Evolutionary conservation across 2,888 invertebrate genomes (phyloP), one percentile per base, ranked within the genome.

Genomic region (Caenorhabditis macrosperma): DNA sequence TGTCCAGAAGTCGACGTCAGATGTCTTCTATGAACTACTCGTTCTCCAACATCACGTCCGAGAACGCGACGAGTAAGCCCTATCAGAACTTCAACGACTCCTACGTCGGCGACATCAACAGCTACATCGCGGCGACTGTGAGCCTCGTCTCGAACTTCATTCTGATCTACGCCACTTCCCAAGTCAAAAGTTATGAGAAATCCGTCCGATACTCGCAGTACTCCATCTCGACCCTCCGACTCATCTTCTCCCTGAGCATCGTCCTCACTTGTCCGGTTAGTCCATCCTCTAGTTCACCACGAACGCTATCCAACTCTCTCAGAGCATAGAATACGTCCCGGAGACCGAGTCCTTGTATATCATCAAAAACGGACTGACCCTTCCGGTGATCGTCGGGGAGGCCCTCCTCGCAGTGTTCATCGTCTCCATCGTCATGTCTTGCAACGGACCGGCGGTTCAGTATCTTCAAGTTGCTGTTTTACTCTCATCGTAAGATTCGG

Each of bases 241-340:
- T 75, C n/a, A 20, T 75, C 15, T 66, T 66, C 30, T 66, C 66
- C 4, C 12, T 66, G n/a, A 75, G 41, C n/a, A 52, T 75, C 7
- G 50, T 57, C 33, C 10, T 75, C 3, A 41, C 59, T 15, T 48
- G 57, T 54, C 74, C 74, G 52, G 74, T 75, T 24, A 74, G 59
- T n/a, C 33, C n/a, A n/a, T n/a, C n/a, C n/a, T n/a, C n/a, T n/a
- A n/a, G n/a, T n/a, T n/a, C n/a, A n/a, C n/a, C n/a, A n/a, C 5
- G 3, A 10, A 4, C 17, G 2, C 33, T 33, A n/a, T n/a, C n/a
- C n/a, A n/a, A n/a, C n/a, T n/a, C n/a, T n/a, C 63, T 26, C 59
- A 75, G 75, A 60, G 52, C 22, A 52, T 67, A 0, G 55, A 61
- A 48, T 76, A 76, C 35, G 52, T 38, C 10, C 15, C 33, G 5